A percentile compares a stretch with the other conserved stretches of the same genome.
These are phyloP conservation scores for Branchipolynoe longqiensis DNA, from an alignment of 2,888 invertebrate species.

Conservation along the genomic window DNA sequence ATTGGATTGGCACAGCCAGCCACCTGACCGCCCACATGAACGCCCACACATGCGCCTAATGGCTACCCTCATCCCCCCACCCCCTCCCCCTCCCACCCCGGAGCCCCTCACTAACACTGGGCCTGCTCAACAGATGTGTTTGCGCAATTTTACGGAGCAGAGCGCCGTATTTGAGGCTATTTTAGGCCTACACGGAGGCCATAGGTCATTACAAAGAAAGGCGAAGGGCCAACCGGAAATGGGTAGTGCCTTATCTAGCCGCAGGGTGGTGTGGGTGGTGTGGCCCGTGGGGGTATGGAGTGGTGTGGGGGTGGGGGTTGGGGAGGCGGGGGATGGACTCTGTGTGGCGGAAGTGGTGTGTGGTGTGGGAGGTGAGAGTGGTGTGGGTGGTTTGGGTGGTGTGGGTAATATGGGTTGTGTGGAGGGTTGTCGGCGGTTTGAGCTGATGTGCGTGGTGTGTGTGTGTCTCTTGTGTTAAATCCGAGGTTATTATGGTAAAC, in stretches of 20 bases:
- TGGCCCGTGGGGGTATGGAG: not conserved
- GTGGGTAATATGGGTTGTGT: not conserved
- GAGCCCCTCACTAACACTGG: not conserved
- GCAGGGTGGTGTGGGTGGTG: not conserved
- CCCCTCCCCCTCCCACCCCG: not conserved
- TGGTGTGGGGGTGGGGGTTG: not conserved
- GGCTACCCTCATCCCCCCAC: too few species aligned
- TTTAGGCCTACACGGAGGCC: not conserved
- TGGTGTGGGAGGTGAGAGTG: not conserved
- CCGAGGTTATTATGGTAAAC: too few species aligned
- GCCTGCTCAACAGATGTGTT: constrained; percentile 1
- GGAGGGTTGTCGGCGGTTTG: too few species aligned
- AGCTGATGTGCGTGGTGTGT: too few species aligned
- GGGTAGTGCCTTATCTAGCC: not conserved
- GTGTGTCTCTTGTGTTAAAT: too few species aligned
- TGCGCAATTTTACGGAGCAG: not conserved
- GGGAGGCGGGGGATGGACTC: not conserved
- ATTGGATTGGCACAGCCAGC: too few species aligned
- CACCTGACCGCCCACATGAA: too few species aligned
- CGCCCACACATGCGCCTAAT: too few species aligned
- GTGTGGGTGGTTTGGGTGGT: not conserved
- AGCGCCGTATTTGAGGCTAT: not conserved
- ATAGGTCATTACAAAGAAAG: not conserved
- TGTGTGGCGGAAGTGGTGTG: not conserved
- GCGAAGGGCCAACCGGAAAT: not conserved